Base-by-base conservation (phyloP, 2,888 invertebrate species). In the Cheilosia impressa region DNA sequence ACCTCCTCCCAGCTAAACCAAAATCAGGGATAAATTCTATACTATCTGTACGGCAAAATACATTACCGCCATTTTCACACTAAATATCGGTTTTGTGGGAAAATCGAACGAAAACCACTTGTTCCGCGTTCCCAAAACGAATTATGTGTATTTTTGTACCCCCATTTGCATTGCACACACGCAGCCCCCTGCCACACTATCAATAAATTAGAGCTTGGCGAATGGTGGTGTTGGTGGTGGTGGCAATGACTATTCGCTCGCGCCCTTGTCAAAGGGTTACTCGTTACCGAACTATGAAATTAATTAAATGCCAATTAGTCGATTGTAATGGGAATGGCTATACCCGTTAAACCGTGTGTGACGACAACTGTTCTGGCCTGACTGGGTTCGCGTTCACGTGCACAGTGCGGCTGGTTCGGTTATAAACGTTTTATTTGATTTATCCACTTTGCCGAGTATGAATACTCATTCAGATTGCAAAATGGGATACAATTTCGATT, bases 241-340 rank as follows among this genome's bases (percentile, higher is more conserved):
- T 24, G 24, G 27, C 34, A 58, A 34, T 62, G 43, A 27, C 17
- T 27, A 43, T n/a, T 68, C 15, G 55, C 27, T 13, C 43, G 15
- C 27, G 17, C 15, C 24, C 52, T 38, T 38, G 52, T 68, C 68
- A 68, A 68, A 55, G 55, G 55, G 43, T 17, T 22, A 15, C 68
- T 31, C 27, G 19, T 45, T 45, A 43, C 55, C 53, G 24, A 68
- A 50, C 52, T 68, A 58, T 52, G 19, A 68, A 77, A 77, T 77
- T 77, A 66, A 77, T 77, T 77, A 68, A 77, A 77, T 27, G 52
- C 68, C 45, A 77, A 77, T 77, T 77, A 68, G 76, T 53, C 43
- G 15, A 68, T 53, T 68, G 68, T 52, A 68, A 68, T 77, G 50
- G 68, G 43, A 68, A 68, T 77, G 50, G 41, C 2, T 27, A 10